Evolutionary conservation across 1,140 invertebrate species (phyloP).

Genomic region (Drosophila orosa): DNA sequence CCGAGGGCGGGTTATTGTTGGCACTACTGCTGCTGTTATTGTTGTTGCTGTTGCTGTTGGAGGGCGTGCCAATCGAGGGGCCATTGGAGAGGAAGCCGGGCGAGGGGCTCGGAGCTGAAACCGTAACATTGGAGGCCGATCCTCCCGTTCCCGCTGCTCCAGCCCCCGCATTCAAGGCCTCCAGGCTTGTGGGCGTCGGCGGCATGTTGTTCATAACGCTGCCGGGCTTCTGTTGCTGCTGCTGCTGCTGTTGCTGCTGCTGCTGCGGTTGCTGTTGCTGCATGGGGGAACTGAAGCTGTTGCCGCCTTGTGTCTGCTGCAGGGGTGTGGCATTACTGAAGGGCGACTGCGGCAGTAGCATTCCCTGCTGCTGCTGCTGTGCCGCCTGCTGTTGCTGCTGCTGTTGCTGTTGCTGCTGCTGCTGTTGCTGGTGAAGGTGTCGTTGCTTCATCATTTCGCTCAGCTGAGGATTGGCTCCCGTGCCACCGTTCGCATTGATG

Average conservation of each 20-base stretch:
- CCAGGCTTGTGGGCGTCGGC: conserved; percentile 79
- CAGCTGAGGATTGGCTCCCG: conserved; percentile 66
- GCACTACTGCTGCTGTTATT: conserved; percentile 36
- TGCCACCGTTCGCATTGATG: conserved; percentile 85
- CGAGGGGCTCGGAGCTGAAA: conserved; percentile 85
- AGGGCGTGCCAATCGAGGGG: conserved; percentile 84
- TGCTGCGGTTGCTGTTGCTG: conserved; percentile 80
- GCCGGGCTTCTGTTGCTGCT: conserved; percentile 44
- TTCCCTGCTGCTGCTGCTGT: conserved; percentile 45
- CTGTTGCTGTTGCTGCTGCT: conserved; percentile 72
- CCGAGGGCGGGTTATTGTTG: conserved; percentile 85
- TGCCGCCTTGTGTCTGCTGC: conserved; percentile 83
- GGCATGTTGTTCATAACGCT: conserved; percentile 78
- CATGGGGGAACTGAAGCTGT: conserved; percentile 63
- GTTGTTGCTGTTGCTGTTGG: conserved; percentile 29
- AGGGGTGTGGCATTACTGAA: conserved; percentile 81
- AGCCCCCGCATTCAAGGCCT: conserved; percentile 57
- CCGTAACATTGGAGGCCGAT: conserved; percentile 66
- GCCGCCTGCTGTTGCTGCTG: conserved; percentile 38
- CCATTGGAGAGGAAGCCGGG: conserved; percentile 84
- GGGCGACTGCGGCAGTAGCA: conserved; percentile 85
- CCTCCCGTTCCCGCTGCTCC: conserved; percentile 19
- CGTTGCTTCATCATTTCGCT: conserved; percentile 86
- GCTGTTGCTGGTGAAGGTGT: conserved; percentile 75
- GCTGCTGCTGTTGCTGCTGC: conserved; percentile 59